phyloP scores from a whole-genome alignment of 30 jellyfish, hydroid and myxozoan genomes.

The Chironex yamaguchii region DNA sequence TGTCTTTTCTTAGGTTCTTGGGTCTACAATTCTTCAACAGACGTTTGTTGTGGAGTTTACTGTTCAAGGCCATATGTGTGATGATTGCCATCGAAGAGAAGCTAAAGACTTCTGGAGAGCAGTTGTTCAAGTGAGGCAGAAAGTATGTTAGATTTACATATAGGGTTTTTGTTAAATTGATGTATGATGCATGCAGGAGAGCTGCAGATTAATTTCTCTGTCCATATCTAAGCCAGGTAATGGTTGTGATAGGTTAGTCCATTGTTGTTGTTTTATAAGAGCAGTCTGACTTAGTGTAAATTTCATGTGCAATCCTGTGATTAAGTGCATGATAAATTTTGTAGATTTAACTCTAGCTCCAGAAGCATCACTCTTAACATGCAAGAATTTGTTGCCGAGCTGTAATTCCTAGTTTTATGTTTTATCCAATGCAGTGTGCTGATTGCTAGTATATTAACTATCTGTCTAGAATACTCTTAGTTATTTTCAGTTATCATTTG shows the following conservation, averaged over 20 bases:
- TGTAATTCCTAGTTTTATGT: no score
- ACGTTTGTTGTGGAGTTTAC: constrained; percentile 94
- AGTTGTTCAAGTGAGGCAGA: constrained; percentile 97
- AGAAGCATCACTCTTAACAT: no score
- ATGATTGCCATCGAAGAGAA: constrained; percentile 95
- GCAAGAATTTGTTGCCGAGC: no score
- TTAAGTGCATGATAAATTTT: no score
- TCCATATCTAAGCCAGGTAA: neutral
- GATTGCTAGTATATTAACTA: no score
- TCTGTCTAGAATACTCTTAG: no score
- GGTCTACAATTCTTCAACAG: constrained; percentile 96
- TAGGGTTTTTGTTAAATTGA: no score
- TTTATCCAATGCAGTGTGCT: no score
- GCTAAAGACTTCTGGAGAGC: constrained; percentile 99
- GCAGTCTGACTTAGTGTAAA: neutral
- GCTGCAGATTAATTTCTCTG: neutral
- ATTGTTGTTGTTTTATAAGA: neutral
- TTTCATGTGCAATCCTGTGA: no score
- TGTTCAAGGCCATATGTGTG: constrained; percentile 98
- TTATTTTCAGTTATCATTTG: no score
- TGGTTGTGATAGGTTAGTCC: neutral
- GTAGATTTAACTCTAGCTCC: no score
- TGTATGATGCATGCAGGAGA: neutral
- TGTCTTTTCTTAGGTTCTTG: constrained; percentile 97
- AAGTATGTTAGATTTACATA: constrained; percentile 71